Base-by-base conservation (phyloP, 2,113 vertebrate genomes). In the Lethenteron camtschaticum region DNA sequence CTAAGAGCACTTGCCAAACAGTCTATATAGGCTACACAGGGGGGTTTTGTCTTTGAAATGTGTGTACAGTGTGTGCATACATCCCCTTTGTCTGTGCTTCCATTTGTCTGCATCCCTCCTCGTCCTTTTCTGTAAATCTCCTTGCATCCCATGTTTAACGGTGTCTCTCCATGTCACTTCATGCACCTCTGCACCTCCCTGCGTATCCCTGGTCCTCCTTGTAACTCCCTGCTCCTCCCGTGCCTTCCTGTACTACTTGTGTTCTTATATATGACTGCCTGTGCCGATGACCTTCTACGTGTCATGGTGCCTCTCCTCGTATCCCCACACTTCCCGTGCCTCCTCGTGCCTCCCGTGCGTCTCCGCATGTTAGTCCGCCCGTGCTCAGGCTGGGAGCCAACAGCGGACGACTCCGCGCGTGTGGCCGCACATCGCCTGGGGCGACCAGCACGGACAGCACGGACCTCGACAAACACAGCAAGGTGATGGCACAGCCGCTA, bases 381-480 rank as follows among this genome's bases (percentile, higher is more conserved):
- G 71, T 69, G 70, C 75, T 73, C 71, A 57, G 18, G 72, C 59
- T 68, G 70, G 14, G 63, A 71, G 72, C 70, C 69, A 69, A 69
- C 58, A 71, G 69, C 16, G 57, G 72, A 68, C 70, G 14, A 13
- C 56, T 57, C 55, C 56, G 56, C 60, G 41, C 58, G 69, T 69
- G 74, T 72, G 75, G 84, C 82, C 81, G 89, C 87, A 81, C 72
- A 79, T 87, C 86, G 84, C 86, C 81, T 79, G 83, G 85, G 24
- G 63, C 63, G 24, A 66, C 63, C 10, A 66, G 63, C 24, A 66
- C 63, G n/a, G 63, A 66, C 63, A 66, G 63, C 63, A 41, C 41
- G 41, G 41, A 41, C 41, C 41, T 41, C 41, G 41, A 41, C 41
- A 41, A 41, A 41, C 41, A 41, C 41, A 41, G 41, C 41, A 41